Evolutionary conservation across 2,888 invertebrate genomes (phyloP), one percentile per base, ranked within the genome.

Genomic region (Sabellastarte sp.): DNA sequence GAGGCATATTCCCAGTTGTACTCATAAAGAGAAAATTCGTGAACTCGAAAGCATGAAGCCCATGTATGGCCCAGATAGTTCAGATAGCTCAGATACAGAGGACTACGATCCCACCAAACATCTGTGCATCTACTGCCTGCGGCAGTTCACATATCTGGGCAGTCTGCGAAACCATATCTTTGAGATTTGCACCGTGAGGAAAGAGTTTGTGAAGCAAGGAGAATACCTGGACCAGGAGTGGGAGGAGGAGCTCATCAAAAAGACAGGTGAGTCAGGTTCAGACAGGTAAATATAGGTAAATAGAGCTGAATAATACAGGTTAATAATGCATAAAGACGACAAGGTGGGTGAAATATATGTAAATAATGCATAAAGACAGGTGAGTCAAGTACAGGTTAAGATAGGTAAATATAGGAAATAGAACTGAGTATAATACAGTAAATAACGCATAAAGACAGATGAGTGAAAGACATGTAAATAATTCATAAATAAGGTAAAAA

Each of bases 101-200:
- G 68, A 65, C 26, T 69, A 62, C 51, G 69, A 69, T 50, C 67
- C 66, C 3, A 64, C 10, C 28, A 68, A 68, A 51, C 65, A 68
- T 63, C 56, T 67, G 59, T 84, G 84, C 68, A 74, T 74, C 29
- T 80, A 82, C 68, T 84, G 84, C 64, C 64, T 68, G 32, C 76
- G 77, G 51, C 74, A 76, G 32, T 84, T 84, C 70, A 80, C 79
- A 2, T 83, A 82, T 68, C 69, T 77, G 29, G 80, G 81, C 61
- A 81, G 79, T 63, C 70, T 84, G 32, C 74, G 77, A 31, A 82
- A 82, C 64, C 84, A 84, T 69, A 77, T 78, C 60, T 70, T 72
- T 31, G 79, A 79, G 52, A 75, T 80, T 56, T 82, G 83, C 69
- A 67, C 72, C 3, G 74, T 77, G 28, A 75, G 78, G 58, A 77